Evolutionary conservation across 2,888 invertebrate genomes (phyloP).

Genomic region (Clanis bilineata): DNA sequence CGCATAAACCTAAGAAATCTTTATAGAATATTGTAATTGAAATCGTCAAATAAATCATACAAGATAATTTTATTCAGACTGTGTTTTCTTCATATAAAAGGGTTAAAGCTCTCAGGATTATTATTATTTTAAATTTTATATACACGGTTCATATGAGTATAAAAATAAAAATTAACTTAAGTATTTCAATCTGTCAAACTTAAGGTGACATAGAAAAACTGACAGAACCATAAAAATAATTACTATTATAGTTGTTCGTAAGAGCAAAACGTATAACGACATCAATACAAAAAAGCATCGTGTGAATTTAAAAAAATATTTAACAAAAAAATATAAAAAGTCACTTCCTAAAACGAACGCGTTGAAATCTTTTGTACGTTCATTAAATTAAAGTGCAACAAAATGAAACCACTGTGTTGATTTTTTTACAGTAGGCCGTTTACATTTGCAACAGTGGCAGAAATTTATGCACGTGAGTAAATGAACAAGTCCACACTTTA

Average conservation of each 20-base stretch:
- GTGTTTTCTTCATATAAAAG: background rate
- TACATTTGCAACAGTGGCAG: slow-evolving; percentile 45
- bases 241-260: background rate
- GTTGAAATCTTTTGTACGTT: slow-evolving; percentile 71
- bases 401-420: slow-evolving; percentile 34
- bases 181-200: background rate
- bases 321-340: slow-evolving; percentile 3
- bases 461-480: slow-evolving; percentile 49
- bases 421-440: slow-evolving; percentile 43
- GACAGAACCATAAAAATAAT: background rate
- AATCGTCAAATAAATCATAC: too few relatives aligned
- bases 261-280: background rate
- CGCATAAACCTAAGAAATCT: too few relatives aligned
- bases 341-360: slow-evolving; percentile 28
- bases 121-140: too few relatives aligned
- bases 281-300: background rate
- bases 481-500: slow-evolving; percentile 36
- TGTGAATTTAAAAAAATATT: background rate
- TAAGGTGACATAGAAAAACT: background rate
- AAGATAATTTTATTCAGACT: too few relatives aligned
- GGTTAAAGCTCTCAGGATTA: too few relatives aligned
- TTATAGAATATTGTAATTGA: too few relatives aligned
- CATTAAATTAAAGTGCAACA: slow-evolving; percentile 42
- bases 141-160: background rate
- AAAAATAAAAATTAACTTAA: background rate